phyloP scores from a whole-genome alignment of 2,797 vertebrate species.

The Poecile montanus region DNA sequence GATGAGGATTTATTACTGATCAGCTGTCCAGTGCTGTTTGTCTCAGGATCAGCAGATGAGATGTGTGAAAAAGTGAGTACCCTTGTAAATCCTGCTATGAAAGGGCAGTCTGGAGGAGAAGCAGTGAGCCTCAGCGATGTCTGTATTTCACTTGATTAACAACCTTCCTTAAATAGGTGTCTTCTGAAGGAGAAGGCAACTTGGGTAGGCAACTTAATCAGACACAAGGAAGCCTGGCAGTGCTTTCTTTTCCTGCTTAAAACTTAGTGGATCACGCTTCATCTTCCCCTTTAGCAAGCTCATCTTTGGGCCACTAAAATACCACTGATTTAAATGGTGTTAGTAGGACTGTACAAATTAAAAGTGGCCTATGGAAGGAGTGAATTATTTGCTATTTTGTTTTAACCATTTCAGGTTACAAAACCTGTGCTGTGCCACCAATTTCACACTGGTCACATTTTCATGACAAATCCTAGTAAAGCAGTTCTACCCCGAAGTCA shows the following conservation, averaged over 20 bases:
- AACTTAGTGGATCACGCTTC: not conserved
- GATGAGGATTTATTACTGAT: slow-evolving; percentile 85
- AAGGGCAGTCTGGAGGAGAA: not conserved
- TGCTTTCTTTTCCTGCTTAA: not conserved
- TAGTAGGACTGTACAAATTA: not conserved
- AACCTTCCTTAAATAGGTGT: not conserved
- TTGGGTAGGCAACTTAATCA: not conserved
- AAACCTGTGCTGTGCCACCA: not conserved
- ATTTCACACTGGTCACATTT: not conserved
- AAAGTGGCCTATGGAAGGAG: not conserved
- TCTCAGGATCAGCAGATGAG: slow-evolving; percentile 89
- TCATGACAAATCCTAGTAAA: not conserved
- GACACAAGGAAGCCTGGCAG: not conserved
- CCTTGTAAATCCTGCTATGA: not conserved
- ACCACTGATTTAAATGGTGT: not conserved
- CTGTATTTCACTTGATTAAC: not conserved
- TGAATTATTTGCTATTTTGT: not conserved
- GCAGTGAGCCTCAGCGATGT: not conserved
- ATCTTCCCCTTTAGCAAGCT: not conserved
- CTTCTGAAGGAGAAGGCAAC: not conserved
- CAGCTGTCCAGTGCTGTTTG: slow-evolving; percentile 84
- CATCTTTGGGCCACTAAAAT: not conserved
- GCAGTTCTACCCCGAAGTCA: not conserved
- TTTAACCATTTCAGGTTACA: not conserved
- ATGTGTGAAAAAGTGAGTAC: slow-evolving; percentile 89